phyloP scores from a whole-genome alignment of 2,797 vertebrate genomes.

The Sebastes trivittatus region DNA sequence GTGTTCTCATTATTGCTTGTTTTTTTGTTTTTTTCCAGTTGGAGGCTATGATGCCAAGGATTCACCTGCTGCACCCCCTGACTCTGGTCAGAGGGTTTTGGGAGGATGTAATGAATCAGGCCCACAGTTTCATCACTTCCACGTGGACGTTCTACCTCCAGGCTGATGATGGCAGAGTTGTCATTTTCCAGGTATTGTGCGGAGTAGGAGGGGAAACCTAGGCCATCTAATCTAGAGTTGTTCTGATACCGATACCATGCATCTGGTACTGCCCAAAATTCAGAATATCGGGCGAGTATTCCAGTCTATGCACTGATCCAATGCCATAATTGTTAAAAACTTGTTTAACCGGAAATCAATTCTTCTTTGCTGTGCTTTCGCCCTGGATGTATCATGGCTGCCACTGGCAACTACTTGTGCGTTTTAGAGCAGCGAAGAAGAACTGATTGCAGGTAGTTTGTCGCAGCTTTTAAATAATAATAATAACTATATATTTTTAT shows the following conservation, averaged over 20 bases:
- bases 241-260: too few species aligned
- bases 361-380: too few species aligned
- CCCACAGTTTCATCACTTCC: conserved; percentile 94
- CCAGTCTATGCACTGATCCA: background rate
- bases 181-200: conserved; percentile 93
- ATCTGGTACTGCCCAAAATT: too few species aligned
- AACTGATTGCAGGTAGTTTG: too few species aligned
- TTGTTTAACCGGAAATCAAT: too few species aligned
- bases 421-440: too few species aligned
- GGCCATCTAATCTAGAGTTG: background rate
- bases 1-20: background rate
- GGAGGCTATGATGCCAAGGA: conserved; percentile 93
- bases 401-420: too few species aligned
- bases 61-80: conserved; percentile 94
- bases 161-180: conserved; percentile 95
- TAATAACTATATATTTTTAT: too few species aligned
- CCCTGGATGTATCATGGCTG: too few species aligned
- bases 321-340: too few species aligned
- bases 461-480: too few species aligned
- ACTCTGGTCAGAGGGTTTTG: conserved; percentile 92
- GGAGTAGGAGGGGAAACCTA: background rate
- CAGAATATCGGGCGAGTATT: too few species aligned
- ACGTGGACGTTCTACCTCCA: conserved; percentile 98
- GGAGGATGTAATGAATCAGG: conserved; percentile 95
- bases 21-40: conserved; percentile 76